Evolutionary conservation across 1,140 invertebrate genomes (phyloP), one percentile per base, ranked within the genome.

Genomic region (Olivierus martensii): DNA sequence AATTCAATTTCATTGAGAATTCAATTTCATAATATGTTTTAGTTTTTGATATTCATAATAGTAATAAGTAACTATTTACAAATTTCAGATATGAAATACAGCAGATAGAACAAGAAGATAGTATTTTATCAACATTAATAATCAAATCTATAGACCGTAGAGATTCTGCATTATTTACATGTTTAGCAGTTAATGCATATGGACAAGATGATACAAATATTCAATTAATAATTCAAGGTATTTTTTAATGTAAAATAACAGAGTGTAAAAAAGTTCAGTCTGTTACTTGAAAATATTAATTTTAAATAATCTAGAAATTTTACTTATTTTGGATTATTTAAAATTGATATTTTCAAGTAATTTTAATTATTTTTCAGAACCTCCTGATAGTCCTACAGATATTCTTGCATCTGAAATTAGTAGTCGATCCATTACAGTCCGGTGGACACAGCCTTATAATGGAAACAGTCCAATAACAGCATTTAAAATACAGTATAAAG

Each of bases 151-250:
- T 87, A 3, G 83, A 84, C 55, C 73, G 87, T 36, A 82, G 85
- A 22, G 59, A 61, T 53, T 59, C 57, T 3, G 57, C 55, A 2
- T 19, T 57, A 3, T 61, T 53, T 38, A 53, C 52, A 9, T 61
- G 59, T 22, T 35, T 59, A 1, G 58, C 58, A 7, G 48, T 22
- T 3, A 61, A 61, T 70, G 75, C 80, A 41, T 89, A 89, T 68
- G 91, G 91, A 18, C 87, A 85, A 60, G 91, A 94, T 67, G 87
- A 94, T 62, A 90, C 91, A n/a, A 91, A 84, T 66, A 92, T 93
- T 63, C 91, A 92, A 66, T 82, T 96, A 72, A 91, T 93, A 63
- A 83, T 96, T 55, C 89, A 95, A 82, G 84, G 84, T 85, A 68
- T 59, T 28, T 9, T 28, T 28, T 28, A 28, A n/a, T n/a, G n/a